A percentile compares a stretch with the other conserved stretches of the same genome.
Conservation (phyloP, 2,888 invertebrate species). For the Hyalella azteca region DNA sequence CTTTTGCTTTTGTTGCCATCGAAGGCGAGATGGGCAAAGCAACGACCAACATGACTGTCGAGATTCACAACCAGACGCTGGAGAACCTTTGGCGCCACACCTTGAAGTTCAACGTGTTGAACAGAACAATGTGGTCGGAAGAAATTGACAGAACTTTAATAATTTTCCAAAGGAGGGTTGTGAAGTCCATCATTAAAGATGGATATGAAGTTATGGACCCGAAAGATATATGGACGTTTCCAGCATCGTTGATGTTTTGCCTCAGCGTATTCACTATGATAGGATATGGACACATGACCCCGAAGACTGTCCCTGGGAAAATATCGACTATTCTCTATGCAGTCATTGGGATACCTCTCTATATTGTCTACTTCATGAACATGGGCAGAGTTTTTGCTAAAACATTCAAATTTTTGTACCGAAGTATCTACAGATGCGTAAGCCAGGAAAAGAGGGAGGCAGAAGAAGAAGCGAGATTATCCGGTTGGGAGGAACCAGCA, state of each 20-base stretch:
- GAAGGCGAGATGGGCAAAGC: slow-evolving; percentile 69
- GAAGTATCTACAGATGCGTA: slow-evolving; percentile 53
- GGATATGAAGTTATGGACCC: slow-evolving; percentile 73
- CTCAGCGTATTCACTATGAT: slow-evolving; percentile 90
- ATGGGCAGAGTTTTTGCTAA: slow-evolving; percentile 72
- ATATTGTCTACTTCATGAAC: slow-evolving; percentile 84
- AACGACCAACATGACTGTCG: slow-evolving; percentile 64
- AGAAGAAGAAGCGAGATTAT: slow-evolving; percentile 6
- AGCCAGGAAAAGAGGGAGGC: slow-evolving; percentile 39
- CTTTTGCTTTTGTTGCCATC: slow-evolving; percentile 79
- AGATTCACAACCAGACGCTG: slow-evolving; percentile 66
- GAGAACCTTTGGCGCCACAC: slow-evolving; percentile 73
- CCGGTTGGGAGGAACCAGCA: slow-evolving; percentile 43
- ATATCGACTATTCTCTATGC: slow-evolving; percentile 84
- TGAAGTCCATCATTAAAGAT: slow-evolving; percentile 61
- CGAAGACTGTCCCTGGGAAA: slow-evolving; percentile 82
- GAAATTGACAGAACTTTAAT: slow-evolving; percentile 54
- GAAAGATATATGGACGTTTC: slow-evolving; percentile 76
- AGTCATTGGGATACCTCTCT: slow-evolving; percentile 84
- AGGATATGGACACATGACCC: slow-evolving; percentile 86
- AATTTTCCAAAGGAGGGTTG: slow-evolving; percentile 49
- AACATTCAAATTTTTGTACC: slow-evolving; percentile 58
- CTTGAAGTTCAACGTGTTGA: slow-evolving; percentile 72
- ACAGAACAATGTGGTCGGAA: slow-evolving; percentile 64
- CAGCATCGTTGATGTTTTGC: slow-evolving; percentile 87